These are phyloP conservation scores for Podilymbus podiceps DNA, from an alignment of 2,113 vertebrate genomes.

Conservation along the genomic window DNA sequence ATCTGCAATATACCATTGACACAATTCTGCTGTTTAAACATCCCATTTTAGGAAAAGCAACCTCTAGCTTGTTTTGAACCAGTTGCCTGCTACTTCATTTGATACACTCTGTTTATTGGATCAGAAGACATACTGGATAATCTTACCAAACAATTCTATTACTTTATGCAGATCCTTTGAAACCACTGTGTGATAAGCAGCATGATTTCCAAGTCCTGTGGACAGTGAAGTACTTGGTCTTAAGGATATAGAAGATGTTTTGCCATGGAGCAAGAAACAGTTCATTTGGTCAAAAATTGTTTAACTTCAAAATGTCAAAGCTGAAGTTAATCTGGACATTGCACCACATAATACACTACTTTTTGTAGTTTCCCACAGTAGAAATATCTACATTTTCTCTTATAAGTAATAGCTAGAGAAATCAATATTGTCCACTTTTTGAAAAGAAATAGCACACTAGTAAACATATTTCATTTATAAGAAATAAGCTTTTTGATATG, in stretches of 20 bases:
- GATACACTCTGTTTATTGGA: not conserved
- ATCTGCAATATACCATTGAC: not conserved
- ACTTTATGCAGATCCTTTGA: not conserved
- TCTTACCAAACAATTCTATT: not conserved
- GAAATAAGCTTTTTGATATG: not conserved
- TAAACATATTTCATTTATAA: not conserved
- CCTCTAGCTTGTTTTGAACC: rapidly evolving
- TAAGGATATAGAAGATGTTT: not conserved
- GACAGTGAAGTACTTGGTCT: not conserved
- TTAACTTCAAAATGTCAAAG: not conserved
- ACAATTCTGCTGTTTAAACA: not conserved
- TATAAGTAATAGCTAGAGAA: not conserved
- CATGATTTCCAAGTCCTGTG: not conserved
- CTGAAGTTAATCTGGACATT: not conserved
- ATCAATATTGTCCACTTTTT: not conserved
- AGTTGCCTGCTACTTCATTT: not conserved
- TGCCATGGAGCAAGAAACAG: rapidly evolving
- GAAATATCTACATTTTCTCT: not conserved
- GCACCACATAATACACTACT: not conserved
- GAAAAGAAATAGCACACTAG: not conserved
- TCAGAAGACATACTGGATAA: not conserved
- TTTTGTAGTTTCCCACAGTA: not conserved
- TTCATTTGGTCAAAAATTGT: not conserved
- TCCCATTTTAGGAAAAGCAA: not conserved
- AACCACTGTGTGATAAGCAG: not conserved